Percentiles rank a stretch among this genome's conserved stretches.
Evolutionary conservation across 2,888 invertebrate species (phyloP).

Genomic region (Nephrocerus scutellatus): DNA sequence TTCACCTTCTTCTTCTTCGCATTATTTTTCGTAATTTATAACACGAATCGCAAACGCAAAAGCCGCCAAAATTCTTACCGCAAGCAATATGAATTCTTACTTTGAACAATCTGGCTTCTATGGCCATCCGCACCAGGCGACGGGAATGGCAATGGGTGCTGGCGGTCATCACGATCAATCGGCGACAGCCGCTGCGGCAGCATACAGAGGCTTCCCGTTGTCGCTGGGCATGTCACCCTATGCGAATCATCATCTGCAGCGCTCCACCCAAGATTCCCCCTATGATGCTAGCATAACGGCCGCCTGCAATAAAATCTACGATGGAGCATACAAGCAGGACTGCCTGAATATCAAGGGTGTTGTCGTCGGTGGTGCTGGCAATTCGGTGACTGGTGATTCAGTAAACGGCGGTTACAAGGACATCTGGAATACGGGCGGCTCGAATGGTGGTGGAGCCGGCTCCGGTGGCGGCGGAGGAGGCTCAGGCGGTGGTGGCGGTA

Average conservation of each 20-base stretch:
- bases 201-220: slow-evolving; percentile 78
- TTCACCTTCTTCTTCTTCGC: no score
- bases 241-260: slow-evolving; percentile 68
- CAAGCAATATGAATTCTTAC: slow-evolving; percentile 78
- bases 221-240: slow-evolving; percentile 81
- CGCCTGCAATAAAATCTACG: slow-evolving; percentile 65
- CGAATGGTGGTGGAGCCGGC: slow-evolving; percentile 50
- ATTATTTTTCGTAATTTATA: no score
- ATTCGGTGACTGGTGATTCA: slow-evolving; percentile 57
- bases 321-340: slow-evolving; percentile 60
- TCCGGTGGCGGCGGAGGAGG: slow-evolving; percentile 53
- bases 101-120: slow-evolving; percentile 95
- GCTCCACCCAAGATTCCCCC: slow-evolving; percentile 83
- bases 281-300: slow-evolving; percentile 86
- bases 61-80: slow-evolving; percentile 48
- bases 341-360: slow-evolving; percentile 60
- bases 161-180: slow-evolving; percentile 68
- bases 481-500: slow-evolving; percentile 50
- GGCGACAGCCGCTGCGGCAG: slow-evolving; percentile 55
- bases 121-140: slow-evolving; percentile 81
- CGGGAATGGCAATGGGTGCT: slow-evolving; percentile 58
- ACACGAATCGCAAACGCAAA: no score
- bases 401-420: slow-evolving; percentile 52
- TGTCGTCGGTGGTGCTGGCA: slow-evolving; percentile 51
- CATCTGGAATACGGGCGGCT: slow-evolving; percentile 47